Base-by-base conservation (phyloP, 2,113 vertebrate genomes). In the Lichenostomus cassidix region DNA sequence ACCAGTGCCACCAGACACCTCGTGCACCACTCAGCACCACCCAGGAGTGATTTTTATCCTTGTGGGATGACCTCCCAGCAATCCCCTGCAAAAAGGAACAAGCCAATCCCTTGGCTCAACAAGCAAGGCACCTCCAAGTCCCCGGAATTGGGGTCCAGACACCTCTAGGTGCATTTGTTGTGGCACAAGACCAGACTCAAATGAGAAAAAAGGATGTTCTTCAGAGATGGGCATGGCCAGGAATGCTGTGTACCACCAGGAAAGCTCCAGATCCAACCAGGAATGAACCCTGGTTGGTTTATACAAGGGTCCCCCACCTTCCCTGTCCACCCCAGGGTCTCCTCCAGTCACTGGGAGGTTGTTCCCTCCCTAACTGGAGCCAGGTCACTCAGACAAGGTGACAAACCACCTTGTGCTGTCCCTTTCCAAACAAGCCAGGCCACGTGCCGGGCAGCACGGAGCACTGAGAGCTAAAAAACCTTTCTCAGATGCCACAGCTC, bases 381-480 rank as follows among this genome's bases (percentile, higher is more conserved):
- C 47, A 21, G 68, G 60, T 46, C 7, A 53, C 19, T 19, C 1
- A 1, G 20, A 21, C 52, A 83, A 89, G 56, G 83, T 60, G 83
- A 87, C 73, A 82, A 60, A 20, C 62, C 75, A 49, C 5, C 47
- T n/a, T 8, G 11, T 25, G 42, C 29, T 79, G 64, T 31, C 76
- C 80, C 86, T 44, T 24, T 42, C 65, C 92, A 88, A 93, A 90
- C 84, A 91, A 21, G 10, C 23, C 85, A 41, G 20, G 42, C 78
- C 79, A 82, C 31, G 22, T 50, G 83, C 80, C 0, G 1, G 59
- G 71, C 59, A 64, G 62, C 64, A 37, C 6, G 0, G 83, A 17
- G 42, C 19, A 2, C 27, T 1, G 0, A 25, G 27, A 28, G 20
- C 15, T 0, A 21, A 18, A 12, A 62, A 82, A 11, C 22, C 5